Evolutionary conservation across 30 jellyfish, hydroid and myxozoan species (phyloP).

Genomic region (Cassiopea xamachana): DNA sequence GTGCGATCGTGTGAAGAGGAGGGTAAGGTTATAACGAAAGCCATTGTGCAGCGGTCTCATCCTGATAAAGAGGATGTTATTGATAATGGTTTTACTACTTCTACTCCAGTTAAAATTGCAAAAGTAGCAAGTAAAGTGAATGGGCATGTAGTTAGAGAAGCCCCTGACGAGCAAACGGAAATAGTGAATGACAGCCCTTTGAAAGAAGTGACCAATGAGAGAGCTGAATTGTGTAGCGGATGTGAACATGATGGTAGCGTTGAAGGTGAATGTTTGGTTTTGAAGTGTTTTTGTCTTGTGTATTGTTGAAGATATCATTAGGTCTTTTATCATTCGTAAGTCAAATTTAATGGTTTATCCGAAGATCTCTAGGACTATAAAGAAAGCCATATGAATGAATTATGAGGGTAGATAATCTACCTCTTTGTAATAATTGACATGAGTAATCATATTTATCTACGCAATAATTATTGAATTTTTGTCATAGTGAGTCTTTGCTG

Average conservation of each 20-base stretch:
- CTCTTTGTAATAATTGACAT: no score
- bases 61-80: not conserved
- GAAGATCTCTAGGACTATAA: no score
- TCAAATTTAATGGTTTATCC: no score
- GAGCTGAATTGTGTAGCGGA: conserved; percentile 1
- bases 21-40: conserved; percentile 16
- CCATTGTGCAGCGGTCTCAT: conserved; percentile 16
- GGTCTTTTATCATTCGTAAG: no score
- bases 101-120: conserved; percentile 15
- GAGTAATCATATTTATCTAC: no score
- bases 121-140: not conserved
- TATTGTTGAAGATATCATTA: no score
- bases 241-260: conserved; percentile 15
- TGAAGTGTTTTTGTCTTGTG: no score
- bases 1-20: conserved; percentile 18
- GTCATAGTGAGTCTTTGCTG: no score
- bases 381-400: no score
- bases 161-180: conserved; percentile 1
- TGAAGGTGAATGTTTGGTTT: conserved; percentile 2
- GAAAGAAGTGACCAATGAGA: not conserved
- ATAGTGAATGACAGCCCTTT: not conserved
- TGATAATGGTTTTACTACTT: not conserved
- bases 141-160: conserved; percentile 6
- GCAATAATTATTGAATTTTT: no score
- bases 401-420: no score